Evolutionary conservation across 1,140 invertebrate genomes (phyloP).

Genomic region (Orchesella cincta): DNA sequence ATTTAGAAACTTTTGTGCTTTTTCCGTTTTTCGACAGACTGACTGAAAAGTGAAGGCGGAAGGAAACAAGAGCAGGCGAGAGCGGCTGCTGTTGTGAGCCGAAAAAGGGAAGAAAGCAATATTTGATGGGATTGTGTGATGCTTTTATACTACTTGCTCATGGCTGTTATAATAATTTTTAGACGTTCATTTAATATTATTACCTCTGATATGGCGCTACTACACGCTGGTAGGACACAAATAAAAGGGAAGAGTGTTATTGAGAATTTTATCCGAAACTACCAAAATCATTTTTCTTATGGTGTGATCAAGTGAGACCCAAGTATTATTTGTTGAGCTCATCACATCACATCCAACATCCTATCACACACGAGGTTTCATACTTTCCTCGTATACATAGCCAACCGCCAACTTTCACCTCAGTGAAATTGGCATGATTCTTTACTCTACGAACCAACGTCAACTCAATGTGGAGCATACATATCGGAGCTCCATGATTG

Average conservation of each 20-base stretch:
- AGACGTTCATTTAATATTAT: conserved; percentile 25
- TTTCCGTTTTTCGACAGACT: background rate
- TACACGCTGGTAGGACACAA: background rate
- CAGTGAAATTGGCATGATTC: too few relatives aligned
- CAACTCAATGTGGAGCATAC: too few relatives aligned
- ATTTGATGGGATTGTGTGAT: conserved; percentile 24
- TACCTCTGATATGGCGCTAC: background rate
- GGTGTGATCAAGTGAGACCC: conserved; percentile 3
- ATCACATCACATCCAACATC: conserved; percentile 4
- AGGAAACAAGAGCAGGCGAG: background rate
- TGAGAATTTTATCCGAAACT: conserved; percentile 26
- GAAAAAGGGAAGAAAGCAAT: conserved; percentile 23
- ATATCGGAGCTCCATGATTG: too few relatives aligned
- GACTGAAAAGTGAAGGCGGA: background rate
- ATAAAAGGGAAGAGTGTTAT: background rate
- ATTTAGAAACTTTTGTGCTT: conserved; percentile 24
- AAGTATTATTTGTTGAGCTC: conserved; percentile 25
- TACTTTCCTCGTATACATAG: too few relatives aligned
- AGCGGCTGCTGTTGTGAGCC: background rate
- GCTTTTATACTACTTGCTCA: conserved; percentile 17
- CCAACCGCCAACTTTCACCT: too few relatives aligned
- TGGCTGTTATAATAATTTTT: conserved; percentile 29
- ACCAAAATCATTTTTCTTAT: conserved; percentile 28
- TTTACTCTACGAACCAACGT: too few relatives aligned
- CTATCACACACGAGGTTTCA: background rate